phyloP scores from a whole-genome alignment of 2,888 invertebrate species.

The Norana najaformis region DNA sequence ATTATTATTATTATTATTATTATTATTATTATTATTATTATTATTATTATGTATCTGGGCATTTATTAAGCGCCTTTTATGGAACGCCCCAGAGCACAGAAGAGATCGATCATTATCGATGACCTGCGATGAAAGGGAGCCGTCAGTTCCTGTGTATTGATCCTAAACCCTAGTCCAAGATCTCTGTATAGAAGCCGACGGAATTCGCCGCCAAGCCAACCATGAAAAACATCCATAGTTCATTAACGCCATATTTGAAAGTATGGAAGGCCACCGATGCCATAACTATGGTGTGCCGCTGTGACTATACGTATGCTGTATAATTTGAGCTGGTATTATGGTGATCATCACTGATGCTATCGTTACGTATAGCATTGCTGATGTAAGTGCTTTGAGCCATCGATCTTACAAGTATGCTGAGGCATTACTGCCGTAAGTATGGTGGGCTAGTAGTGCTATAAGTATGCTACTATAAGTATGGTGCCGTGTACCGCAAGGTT shows the following conservation, averaged over 20 bases:
- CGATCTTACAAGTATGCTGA: no score
- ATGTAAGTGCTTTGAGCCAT: no score
- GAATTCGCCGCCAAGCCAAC: not conserved
- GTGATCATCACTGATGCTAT: not conserved
- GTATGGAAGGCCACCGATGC: not conserved
- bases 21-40: no score
- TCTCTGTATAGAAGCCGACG: no score
- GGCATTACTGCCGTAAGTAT: no score
- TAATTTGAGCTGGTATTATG: not conserved
- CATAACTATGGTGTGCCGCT: not conserved
- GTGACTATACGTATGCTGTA: not conserved
- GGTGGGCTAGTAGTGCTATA: not conserved
- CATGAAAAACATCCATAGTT: not conserved
- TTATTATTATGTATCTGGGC: no score
- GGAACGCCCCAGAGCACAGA: not conserved
- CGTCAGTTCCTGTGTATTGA: not conserved
- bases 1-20: no score
- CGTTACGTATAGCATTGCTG: not conserved
- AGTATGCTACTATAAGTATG: not conserved
- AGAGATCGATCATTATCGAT: not conserved
- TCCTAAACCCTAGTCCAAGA: no score
- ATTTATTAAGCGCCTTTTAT: not conserved
- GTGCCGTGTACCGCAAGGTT: no score
- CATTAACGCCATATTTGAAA: not conserved
- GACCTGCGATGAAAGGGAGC: not conserved